Conservation (phyloP, 64 coral and sea anemone genomes). For the Pocillopora damicornis region DNA sequence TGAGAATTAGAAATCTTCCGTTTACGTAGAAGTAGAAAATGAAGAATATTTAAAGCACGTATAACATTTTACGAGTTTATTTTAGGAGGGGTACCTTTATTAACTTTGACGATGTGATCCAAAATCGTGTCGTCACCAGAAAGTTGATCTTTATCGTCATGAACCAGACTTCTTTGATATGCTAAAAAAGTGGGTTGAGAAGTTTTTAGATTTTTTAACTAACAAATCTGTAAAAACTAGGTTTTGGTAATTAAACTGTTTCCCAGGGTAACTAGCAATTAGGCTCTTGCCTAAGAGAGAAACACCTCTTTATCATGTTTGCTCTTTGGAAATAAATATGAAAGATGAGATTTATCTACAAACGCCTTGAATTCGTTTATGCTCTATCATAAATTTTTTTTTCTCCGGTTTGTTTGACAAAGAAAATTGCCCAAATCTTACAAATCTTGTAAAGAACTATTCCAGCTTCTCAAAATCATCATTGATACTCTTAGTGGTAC, state of each 20-base stretch:
- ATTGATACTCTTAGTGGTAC: neutral
- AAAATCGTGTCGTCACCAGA: slow-evolving; percentile 10
- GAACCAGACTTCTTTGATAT: neutral
- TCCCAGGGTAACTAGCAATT: neutral
- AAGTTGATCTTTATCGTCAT: neutral
- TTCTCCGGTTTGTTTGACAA: too few relatives aligned
- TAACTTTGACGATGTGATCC: slow-evolving; percentile 28
- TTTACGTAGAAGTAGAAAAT: neutral
- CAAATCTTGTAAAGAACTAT: too few relatives aligned
- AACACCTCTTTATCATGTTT: neutral
- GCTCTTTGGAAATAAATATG: neutral
- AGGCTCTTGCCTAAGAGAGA: neutral
- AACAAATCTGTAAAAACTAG: neutral
- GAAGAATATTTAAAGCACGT: neutral
- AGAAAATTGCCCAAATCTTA: too few relatives aligned
- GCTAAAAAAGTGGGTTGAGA: neutral
- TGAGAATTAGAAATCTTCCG: neutral
- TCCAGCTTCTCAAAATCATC: neutral
- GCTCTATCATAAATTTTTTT: neutral
- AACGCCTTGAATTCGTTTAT: neutral
- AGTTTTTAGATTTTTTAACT: neutral
- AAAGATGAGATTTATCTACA: neutral
- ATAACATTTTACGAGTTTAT: neutral
- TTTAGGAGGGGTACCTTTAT: neutral
- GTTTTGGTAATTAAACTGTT: neutral